Conservation (phyloP, 1,140 invertebrate genomes). For the Caenorhabditis latens region DNA sequence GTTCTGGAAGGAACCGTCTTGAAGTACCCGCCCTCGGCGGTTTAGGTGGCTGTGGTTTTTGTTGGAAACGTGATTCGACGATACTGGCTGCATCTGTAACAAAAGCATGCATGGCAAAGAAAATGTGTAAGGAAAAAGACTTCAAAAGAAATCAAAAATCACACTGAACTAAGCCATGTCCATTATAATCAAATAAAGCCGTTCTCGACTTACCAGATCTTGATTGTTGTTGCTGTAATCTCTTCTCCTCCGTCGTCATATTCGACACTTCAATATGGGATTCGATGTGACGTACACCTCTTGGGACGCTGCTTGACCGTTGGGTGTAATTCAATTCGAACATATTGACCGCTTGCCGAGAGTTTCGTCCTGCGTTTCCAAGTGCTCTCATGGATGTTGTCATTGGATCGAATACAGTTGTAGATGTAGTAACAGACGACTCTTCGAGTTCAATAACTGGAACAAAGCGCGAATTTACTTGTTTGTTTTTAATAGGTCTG, state of each 20-base stretch:
- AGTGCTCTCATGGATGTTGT: slow-evolving; percentile 46
- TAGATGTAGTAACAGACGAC: background rate
- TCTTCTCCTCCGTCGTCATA: slow-evolving; percentile 33
- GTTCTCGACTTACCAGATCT: background rate
- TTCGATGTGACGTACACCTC: slow-evolving; percentile 61
- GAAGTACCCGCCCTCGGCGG: slow-evolving; percentile 29
- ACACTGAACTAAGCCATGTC: slow-evolving; percentile 52
- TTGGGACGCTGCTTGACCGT: slow-evolving; percentile 61
- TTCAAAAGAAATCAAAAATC: slow-evolving; percentile 54
- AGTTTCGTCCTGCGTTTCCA: slow-evolving; percentile 16
- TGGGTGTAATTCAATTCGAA: slow-evolving; percentile 63
- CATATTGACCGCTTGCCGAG: slow-evolving; percentile 35
- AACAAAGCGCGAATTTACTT: background rate
- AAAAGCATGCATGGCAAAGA: slow-evolving; percentile 53
- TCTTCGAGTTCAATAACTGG: slow-evolving; percentile 41
- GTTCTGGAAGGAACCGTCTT: slow-evolving; percentile 61
- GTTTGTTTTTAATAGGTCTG: background rate
- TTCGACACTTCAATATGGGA: slow-evolving; percentile 57
- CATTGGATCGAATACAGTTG: slow-evolving; percentile 30
- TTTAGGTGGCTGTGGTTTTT: slow-evolving; percentile 31
- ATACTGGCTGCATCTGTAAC: slow-evolving; percentile 51
- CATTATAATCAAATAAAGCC: slow-evolving; percentile 24
- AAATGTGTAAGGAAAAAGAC: slow-evolving; percentile 30
- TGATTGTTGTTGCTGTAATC: slow-evolving; percentile 17
- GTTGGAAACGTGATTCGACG: slow-evolving; percentile 40